phyloP scores from a whole-genome alignment of 2,113 vertebrate genomes.

The Nannospalax galili region DNA sequence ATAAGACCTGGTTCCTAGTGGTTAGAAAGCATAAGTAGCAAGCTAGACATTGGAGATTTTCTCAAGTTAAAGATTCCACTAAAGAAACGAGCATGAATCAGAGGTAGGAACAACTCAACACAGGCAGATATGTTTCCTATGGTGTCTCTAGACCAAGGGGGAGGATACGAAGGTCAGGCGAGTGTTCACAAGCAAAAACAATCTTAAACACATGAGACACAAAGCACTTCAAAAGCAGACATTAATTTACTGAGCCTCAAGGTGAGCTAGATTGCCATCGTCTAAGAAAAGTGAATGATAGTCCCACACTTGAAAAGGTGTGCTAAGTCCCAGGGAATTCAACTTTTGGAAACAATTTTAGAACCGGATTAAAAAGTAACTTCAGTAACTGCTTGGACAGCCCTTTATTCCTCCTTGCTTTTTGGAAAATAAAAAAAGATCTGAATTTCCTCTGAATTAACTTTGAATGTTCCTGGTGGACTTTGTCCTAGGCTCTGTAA shows the following conservation, averaged over 20 bases:
- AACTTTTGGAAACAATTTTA: conserved; percentile 54
- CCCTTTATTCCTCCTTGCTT: conserved; percentile 45
- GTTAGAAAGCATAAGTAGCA: background rate
- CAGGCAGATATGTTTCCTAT: background rate
- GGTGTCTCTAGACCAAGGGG: too few species aligned
- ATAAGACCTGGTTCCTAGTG: background rate
- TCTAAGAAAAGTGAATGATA: conserved; percentile 49
- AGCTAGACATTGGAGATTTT: background rate
- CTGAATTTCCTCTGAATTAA: conserved; percentile 29
- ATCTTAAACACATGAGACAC: background rate
- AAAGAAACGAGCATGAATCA: background rate
- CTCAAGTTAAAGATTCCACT: background rate
- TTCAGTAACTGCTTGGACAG: background rate
- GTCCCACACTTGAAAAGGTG: background rate
- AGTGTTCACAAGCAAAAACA: background rate
- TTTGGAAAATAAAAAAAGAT: conserved; percentile 14
- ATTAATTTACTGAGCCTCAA: background rate
- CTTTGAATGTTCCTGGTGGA: background rate
- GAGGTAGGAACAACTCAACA: background rate
- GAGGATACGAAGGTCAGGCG: background rate
- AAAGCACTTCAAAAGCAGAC: conserved; percentile 29
- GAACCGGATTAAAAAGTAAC: conserved; percentile 56
- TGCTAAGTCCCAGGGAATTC: conserved; percentile 31
- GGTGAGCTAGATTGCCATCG: background rate
- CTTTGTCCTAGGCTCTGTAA: conserved; percentile 13